Evolutionary conservation across 2,797 vertebrate genomes (phyloP), one percentile per base, ranked within the genome.

Genomic region (Bradypus variegatus): DNA sequence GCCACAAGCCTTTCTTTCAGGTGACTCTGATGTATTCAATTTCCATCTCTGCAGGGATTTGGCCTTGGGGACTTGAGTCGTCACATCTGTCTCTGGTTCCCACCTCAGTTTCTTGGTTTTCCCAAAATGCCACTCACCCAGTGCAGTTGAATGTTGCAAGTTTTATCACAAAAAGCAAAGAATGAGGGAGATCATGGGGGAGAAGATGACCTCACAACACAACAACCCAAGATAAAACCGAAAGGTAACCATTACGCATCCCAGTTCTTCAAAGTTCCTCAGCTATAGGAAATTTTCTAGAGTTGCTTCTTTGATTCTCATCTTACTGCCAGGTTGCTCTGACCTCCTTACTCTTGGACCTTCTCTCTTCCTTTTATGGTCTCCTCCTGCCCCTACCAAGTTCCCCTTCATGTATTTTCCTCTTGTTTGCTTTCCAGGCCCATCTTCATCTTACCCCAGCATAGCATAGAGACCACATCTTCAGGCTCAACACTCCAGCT

Each of bases 241-340:
- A 3, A 41, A 72, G 9, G 11, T 13, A 15, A 36, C 25, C 2
- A 0, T 8, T 7, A 33, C 5, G 18, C 21, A 2, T 13, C 5
- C n/a, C 27, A 18, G 33, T 6, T 75, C 36, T 27, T 65, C 19
- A 12, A 38, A 25, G 11, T 13, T 55, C 48, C 48, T 75, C 41
- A 27, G 31, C 27, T n/a, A 25, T 0, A 9, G 21, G 19, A 27
- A 5, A 19, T 41, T 89, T n/a, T 64, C 50, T 69, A 50, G 13
- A 6, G 27, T 16, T 55, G n/a, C 21, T 38, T 53, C 50, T 64
- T 33, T 50, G 8, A 21, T 41, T 25, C 23, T 2, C 62, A 31
- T 33, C 48, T 36, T 67, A 77, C 70, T 36, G 64, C 36, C 72
- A 60, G 18, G 21, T 65, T 41, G 19, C 23, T 76, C 8, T 36